Conservation (phyloP, 2,888 invertebrate genomes). For the Synergus laeviventris region DNA sequence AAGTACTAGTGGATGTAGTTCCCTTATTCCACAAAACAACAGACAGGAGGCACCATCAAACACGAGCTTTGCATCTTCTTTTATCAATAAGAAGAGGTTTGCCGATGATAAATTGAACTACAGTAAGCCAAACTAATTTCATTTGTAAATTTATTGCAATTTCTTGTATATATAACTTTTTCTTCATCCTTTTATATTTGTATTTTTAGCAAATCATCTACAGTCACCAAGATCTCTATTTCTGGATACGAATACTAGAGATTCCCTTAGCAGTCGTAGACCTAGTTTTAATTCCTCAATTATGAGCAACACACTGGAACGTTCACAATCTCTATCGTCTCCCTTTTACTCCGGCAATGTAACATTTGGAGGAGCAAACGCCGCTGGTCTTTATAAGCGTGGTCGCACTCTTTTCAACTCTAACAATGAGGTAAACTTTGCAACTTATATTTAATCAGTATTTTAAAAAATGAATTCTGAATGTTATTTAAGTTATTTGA, state of each 20-base stretch:
- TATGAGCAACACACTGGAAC: constrained; percentile 75
- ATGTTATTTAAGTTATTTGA: neutral
- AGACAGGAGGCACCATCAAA: constrained; percentile 68
- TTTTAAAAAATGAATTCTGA: neutral
- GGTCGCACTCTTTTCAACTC: constrained; percentile 63
- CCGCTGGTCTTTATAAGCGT: constrained; percentile 67
- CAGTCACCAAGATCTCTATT: constrained; percentile 74
- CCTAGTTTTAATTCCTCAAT: constrained; percentile 78
- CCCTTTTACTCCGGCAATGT: constrained; percentile 88
- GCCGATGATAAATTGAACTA: constrained; percentile 69
- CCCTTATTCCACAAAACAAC: constrained; percentile 76
- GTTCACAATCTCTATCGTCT: constrained; percentile 77
- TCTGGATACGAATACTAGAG: constrained; percentile 73
- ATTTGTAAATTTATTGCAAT: neutral
- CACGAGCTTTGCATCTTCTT: constrained; percentile 61
- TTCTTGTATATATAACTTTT: neutral
- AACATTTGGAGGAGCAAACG: constrained; percentile 84
- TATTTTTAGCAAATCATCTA: constrained; percentile 67
- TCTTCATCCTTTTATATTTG: neutral
- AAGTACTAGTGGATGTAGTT: constrained; percentile 80
- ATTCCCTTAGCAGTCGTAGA: constrained; percentile 77
- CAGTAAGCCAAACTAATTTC: constrained; percentile 59
- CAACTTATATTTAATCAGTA: neutral
- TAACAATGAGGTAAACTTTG: constrained; percentile 60
- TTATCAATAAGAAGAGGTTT: constrained; percentile 64